phyloP scores from a whole-genome alignment of 2,888 invertebrate genomes.

The Frankliniella intonsa region DNA sequence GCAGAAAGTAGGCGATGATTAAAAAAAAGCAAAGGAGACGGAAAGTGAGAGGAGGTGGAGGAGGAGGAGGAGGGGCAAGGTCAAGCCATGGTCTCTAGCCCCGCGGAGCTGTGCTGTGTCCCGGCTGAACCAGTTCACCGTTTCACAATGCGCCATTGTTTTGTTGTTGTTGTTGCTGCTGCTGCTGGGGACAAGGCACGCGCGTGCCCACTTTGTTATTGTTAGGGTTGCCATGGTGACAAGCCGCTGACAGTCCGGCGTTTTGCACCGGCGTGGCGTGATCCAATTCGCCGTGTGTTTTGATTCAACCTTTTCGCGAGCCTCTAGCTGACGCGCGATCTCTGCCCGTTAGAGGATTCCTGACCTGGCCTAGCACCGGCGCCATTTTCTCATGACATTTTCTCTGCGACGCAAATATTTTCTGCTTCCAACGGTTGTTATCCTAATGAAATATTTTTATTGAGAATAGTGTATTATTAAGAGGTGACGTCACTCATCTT shows the following conservation, averaged over 20 bases:
- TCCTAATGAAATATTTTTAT: too few species aligned
- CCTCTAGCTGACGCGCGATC: neutral
- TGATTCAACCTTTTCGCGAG: neutral
- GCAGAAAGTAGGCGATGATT: neutral
- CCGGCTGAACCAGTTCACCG: constrained; percentile 8
- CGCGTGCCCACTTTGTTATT: neutral
- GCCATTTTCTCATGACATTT: too few species aligned
- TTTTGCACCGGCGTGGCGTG: too few species aligned
- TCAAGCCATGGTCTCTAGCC: neutral
- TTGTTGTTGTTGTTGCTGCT: neutral
- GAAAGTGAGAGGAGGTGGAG: neutral
- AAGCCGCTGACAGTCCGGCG: too few species aligned
- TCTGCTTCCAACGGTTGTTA: too few species aligned
- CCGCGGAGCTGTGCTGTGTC: neutral
- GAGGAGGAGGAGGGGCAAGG: neutral
- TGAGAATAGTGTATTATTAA: too few species aligned
- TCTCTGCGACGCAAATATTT: too few species aligned
- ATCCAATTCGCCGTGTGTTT: neutral
- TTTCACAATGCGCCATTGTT: constrained; percentile 20
- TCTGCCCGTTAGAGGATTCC: neutral
- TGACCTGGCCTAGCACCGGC: too few species aligned
- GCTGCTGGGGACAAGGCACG: neutral
- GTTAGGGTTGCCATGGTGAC: neutral
- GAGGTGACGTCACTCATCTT: too few species aligned
- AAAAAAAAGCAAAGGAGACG: neutral